A percentile compares a stretch with the other conserved stretches of the same genome.
phyloP scores from a whole-genome alignment of 2,113 vertebrate genomes.

The Oncorhynchus gorbuscha region DNA sequence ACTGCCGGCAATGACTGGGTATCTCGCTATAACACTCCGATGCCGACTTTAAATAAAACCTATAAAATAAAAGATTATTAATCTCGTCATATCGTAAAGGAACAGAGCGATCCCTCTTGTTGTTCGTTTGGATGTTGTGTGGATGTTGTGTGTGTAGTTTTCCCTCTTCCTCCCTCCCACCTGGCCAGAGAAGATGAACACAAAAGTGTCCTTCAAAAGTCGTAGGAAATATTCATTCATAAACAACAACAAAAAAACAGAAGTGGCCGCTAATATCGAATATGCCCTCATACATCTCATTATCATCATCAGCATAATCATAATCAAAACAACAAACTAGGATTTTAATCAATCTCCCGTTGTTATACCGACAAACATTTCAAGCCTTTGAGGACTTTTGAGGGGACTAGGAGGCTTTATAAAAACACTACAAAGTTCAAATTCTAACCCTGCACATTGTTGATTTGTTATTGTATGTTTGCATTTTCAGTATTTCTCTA shows the following conservation, averaged over 20 bases:
- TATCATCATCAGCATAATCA: neutral
- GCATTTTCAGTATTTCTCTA: neutral
- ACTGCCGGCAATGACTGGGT: constrained; percentile 14
- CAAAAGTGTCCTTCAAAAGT: constrained; percentile 24
- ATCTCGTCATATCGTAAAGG: constrained; percentile 47
- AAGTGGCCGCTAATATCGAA: neutral
- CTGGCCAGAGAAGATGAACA: constrained; percentile 45
- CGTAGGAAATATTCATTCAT: constrained; percentile 15
- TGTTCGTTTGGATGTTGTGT: constrained; percentile 20
- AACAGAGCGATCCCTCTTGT: constrained; percentile 32
- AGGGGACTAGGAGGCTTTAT: neutral
- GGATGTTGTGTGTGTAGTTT: neutral
- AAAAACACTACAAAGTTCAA: neutral
- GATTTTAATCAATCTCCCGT: neutral
- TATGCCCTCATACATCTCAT: neutral
- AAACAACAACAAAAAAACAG: neutral
- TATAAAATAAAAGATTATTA: neutral
- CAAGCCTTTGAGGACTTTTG: neutral
- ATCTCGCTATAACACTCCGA: constrained; percentile 29
- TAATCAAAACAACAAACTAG: neutral
- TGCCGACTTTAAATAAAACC: constrained; percentile 35
- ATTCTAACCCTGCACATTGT: neutral
- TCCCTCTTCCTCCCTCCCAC: neutral
- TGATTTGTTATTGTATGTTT: neutral
- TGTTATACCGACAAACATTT: neutral